A percentile compares a stretch with the other conserved stretches of the same genome.
Evolutionary conservation across 2,888 invertebrate genomes (phyloP).

Genomic region (Gymnosoma rotundatum): DNA sequence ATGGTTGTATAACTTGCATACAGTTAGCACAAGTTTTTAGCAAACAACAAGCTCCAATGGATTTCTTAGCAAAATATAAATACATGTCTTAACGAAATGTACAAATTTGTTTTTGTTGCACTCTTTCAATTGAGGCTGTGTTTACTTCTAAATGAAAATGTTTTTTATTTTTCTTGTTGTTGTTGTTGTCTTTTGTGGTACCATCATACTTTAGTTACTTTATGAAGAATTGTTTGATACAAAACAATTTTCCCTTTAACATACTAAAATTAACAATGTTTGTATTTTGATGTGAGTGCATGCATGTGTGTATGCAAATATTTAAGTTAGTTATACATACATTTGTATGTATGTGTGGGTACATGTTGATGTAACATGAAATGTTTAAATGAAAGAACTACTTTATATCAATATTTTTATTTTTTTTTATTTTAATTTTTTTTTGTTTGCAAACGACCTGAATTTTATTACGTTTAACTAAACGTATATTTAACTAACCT

Average conservation of each 20-base stretch:
- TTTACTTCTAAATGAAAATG: too few relatives aligned
- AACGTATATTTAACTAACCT: slow-evolving; percentile 20
- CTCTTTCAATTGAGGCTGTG: too few relatives aligned
- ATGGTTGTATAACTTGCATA: too few relatives aligned
- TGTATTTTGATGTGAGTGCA: not conserved
- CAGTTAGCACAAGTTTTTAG: too few relatives aligned
- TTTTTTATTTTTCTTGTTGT: not conserved
- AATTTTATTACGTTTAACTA: slow-evolving; percentile 42
- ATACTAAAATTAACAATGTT: not conserved
- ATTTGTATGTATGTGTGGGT: not conserved
- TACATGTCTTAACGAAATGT: too few relatives aligned
- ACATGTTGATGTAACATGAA: not conserved
- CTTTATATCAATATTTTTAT: slow-evolving; percentile 43
- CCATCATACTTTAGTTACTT: slow-evolving; percentile 10
- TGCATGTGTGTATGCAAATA: not conserved
- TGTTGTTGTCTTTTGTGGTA: too few relatives aligned
- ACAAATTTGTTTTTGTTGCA: too few relatives aligned
- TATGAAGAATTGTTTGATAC: slow-evolving; percentile 9
- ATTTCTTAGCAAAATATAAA: too few relatives aligned
- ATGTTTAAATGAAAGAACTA: slow-evolving; percentile 5
- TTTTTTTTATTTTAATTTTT: not conserved
- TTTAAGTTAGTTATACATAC: not conserved
- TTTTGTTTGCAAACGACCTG: slow-evolving; percentile 56
- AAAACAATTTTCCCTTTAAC: slow-evolving; percentile 13
- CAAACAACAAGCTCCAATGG: too few relatives aligned